Percentiles rank a stretch among this genome's conserved stretches.
These are phyloP conservation scores for Drosophila tripunctata DNA, from an alignment of 2,888 invertebrate species.

Conservation along the genomic window DNA sequence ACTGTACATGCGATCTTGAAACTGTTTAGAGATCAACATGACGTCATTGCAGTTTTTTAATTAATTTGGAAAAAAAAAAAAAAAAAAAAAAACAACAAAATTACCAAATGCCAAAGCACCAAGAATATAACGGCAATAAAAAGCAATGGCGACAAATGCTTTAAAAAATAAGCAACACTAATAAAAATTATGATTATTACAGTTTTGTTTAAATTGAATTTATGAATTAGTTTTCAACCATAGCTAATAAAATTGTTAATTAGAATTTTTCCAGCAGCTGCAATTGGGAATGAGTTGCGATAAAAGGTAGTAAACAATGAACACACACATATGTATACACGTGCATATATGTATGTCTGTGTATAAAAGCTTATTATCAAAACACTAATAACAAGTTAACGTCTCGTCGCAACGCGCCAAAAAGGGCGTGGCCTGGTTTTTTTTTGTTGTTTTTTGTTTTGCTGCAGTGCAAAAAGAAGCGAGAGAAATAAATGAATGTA, in stretches of 20 bases:
- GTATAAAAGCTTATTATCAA: slow-evolving; percentile 66
- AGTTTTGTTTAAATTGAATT: slow-evolving; percentile 68
- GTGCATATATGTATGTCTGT: slow-evolving; percentile 14
- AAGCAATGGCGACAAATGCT: slow-evolving; percentile 53
- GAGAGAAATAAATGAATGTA: not conserved
- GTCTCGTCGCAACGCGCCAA: slow-evolving; percentile 8
- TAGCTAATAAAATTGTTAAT: slow-evolving; percentile 78
- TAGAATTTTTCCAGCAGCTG: slow-evolving; percentile 78
- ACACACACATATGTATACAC: not conserved
- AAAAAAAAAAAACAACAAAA: slow-evolving; percentile 16
- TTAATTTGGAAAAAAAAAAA: slow-evolving; percentile 48
- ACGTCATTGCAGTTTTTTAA: slow-evolving; percentile 48
- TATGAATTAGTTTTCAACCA: slow-evolving; percentile 75
- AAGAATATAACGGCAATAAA: slow-evolving; percentile 17
- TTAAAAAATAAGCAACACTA: slow-evolving; percentile 34
- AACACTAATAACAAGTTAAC: slow-evolving; percentile 51
- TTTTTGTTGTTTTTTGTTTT: no score
- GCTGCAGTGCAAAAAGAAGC: slow-evolving; percentile 8
- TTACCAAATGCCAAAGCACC: slow-evolving; percentile 21
- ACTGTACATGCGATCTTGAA: slow-evolving; percentile 46
- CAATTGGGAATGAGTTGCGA: slow-evolving; percentile 48
- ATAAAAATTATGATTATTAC: slow-evolving; percentile 73
- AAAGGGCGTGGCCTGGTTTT: slow-evolving; percentile 26
- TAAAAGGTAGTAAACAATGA: slow-evolving; percentile 41
- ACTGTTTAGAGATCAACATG: slow-evolving; percentile 31